phyloP scores from a whole-genome alignment of 2,113 vertebrate genomes.

The Physeter macrocephalus region DNA sequence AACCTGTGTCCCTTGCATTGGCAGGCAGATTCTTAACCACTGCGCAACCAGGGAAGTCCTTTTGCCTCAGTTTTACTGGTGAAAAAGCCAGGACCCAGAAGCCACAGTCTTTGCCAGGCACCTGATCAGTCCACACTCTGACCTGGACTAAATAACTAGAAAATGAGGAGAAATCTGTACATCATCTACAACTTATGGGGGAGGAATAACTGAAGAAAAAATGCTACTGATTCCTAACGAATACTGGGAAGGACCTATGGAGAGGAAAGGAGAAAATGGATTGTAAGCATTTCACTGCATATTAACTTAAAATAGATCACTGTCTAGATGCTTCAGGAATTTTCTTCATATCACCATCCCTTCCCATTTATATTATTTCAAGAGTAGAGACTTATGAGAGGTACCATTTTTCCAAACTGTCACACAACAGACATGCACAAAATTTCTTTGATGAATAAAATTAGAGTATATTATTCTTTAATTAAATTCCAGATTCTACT shows the following conservation, averaged over 20 bases:
- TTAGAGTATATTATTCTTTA: background rate
- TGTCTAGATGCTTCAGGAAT: background rate
- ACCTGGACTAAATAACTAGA: background rate
- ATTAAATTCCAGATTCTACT: slow-evolving; percentile 17
- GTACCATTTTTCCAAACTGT: background rate
- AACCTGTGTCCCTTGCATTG: no score
- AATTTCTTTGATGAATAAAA: background rate
- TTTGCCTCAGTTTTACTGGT: background rate
- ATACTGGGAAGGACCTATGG: background rate
- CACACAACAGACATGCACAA: background rate
- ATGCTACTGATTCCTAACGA: background rate
- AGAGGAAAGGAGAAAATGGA: background rate
- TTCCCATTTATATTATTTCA: background rate
- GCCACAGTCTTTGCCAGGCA: background rate
- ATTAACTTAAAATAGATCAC: background rate
- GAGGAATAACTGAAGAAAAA: background rate
- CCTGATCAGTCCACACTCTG: background rate
- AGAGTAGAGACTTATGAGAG: background rate
- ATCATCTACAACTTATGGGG: background rate
- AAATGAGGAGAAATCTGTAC: background rate
- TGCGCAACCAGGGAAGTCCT: no score
- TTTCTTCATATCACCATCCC: background rate
- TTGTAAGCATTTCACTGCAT: background rate
- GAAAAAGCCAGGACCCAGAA: background rate
- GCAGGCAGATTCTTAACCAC: no score